phyloP scores from a whole-genome alignment of 2,888 invertebrate species.

The Troglohyphantes excavatus region DNA sequence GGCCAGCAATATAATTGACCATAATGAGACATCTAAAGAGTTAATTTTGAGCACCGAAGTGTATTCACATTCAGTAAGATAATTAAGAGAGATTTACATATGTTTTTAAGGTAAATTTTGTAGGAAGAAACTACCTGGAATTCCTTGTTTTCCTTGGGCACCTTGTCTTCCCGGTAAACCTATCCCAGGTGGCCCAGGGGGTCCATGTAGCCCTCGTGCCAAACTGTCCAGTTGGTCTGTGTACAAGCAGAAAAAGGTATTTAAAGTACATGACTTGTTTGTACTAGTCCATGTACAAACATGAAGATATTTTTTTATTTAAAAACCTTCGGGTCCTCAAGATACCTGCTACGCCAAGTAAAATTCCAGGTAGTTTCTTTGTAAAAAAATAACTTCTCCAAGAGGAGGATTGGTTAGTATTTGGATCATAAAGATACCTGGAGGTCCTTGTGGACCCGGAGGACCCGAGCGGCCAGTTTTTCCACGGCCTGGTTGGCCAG shows the following conservation, averaged over 20 bases:
- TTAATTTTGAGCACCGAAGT: too few species aligned
- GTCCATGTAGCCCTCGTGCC: slow-evolving; percentile 86
- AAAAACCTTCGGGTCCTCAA: slow-evolving; percentile 34
- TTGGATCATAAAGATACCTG: slow-evolving; percentile 67
- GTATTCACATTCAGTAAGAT: too few species aligned
- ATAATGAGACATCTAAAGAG: too few species aligned
- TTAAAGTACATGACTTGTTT: slow-evolving; percentile 37
- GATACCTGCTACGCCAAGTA: neutral
- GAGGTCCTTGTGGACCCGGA: slow-evolving; percentile 79
- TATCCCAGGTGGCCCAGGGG: slow-evolving; percentile 87
- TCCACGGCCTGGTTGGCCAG: slow-evolving; percentile 87
- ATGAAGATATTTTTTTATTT: neutral
- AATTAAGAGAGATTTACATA: too few species aligned
- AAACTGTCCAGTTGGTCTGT: slow-evolving; percentile 90
- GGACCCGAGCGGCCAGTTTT: slow-evolving; percentile 81
- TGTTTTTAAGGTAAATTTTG: neutral
- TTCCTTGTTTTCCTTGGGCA: slow-evolving; percentile 84
- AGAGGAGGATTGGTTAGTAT: neutral
- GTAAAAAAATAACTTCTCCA: neutral
- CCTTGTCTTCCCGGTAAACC: slow-evolving; percentile 88
- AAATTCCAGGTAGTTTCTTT: slow-evolving; percentile 74
- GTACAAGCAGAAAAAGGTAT: slow-evolving; percentile 74
- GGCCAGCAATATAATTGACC: too few species aligned
- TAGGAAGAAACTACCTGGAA: slow-evolving; percentile 77
- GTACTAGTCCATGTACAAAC: neutral